phyloP scores from a whole-genome alignment of 2,888 invertebrate genomes.

The Leptopilina myrica region DNA sequence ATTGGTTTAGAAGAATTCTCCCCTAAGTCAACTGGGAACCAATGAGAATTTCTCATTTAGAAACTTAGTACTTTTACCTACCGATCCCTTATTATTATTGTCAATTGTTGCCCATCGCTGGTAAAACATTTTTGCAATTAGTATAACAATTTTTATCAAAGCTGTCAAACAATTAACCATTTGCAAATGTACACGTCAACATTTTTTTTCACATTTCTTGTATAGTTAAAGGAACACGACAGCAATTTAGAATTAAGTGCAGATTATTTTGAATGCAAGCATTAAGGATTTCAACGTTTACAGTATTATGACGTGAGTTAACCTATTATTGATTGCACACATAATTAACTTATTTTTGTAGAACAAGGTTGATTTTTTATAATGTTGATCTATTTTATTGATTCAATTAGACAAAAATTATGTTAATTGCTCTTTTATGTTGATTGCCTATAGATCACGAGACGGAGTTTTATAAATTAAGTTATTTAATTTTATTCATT shows the following conservation, averaged over 20 bases:
- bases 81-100: too few species aligned
- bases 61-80: too few species aligned
- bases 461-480: background rate
- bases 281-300: background rate
- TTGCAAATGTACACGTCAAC: slow-evolving; percentile 8
- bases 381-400: too few species aligned
- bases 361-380: too few species aligned
- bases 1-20: too few species aligned
- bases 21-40: too few species aligned
- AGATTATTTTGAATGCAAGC: background rate
- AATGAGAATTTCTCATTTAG: too few species aligned
- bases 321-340: background rate
- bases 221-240: background rate
- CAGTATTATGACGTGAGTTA: slow-evolving; percentile 5
- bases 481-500: background rate
- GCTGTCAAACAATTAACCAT: background rate
- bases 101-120: too few species aligned
- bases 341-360: background rate
- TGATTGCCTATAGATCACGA: background rate
- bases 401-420: too few species aligned
- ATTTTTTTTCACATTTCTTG: background rate
- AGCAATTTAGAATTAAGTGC: background rate
- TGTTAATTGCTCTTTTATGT: background rate
- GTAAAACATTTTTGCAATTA: too few species aligned
- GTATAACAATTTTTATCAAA: too few species aligned